phyloP scores from a whole-genome alignment of 2,888 invertebrate genomes.

The Drosophila nigritarsus region DNA sequence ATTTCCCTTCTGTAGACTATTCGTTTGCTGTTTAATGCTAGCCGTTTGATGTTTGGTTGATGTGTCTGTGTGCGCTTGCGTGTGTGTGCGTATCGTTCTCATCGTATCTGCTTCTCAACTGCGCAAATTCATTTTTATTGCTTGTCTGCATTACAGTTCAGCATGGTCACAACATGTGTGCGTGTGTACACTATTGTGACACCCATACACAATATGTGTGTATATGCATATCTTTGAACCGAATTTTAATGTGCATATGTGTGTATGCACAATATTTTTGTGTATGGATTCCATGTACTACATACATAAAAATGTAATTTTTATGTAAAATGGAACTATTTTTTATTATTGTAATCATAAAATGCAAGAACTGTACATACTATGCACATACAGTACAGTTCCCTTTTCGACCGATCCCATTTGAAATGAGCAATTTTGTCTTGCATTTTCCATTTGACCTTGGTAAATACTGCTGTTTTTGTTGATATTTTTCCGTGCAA shows the following conservation, averaged over 20 bases:
- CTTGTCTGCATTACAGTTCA: background rate
- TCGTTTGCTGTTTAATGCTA: background rate
- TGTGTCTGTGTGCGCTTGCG: constrained; percentile 31
- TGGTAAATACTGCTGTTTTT: no score
- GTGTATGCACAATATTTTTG: background rate
- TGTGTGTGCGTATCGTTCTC: constrained; percentile 26
- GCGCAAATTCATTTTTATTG: constrained; percentile 1
- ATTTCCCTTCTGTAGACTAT: background rate
- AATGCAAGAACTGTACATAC: background rate
- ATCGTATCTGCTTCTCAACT: constrained; percentile 31
- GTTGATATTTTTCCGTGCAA: no score
- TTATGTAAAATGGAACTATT: background rate
- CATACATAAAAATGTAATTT: background rate
- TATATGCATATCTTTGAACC: background rate
- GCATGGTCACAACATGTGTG: background rate
- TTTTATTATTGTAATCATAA: background rate
- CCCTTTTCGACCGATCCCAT: no score
- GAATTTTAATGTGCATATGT: background rate
- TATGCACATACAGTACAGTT: no score
- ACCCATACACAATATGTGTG: background rate
- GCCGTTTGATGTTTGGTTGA: background rate
- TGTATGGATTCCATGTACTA: background rate
- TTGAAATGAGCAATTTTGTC: no score
- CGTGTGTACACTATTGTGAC: background rate
- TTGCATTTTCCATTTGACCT: no score